Percentiles rank a stretch among this genome's conserved stretches.
phyloP scores from a whole-genome alignment of 2,113 vertebrate species.

The Euleptes europaea region DNA sequence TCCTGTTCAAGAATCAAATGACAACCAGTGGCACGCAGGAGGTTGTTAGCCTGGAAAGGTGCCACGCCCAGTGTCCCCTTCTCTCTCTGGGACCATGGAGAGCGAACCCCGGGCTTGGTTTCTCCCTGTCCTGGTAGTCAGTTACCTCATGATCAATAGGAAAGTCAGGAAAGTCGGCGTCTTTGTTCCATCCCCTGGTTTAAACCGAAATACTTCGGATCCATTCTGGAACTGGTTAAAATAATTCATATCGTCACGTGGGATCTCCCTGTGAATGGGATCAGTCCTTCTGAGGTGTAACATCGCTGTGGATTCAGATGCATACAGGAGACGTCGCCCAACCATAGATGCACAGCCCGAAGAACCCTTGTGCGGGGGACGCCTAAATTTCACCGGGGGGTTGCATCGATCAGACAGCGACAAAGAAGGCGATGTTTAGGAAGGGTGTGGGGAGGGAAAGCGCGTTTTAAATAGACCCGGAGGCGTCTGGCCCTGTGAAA shows the following conservation, averaged over 20 bases:
- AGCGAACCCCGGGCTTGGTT: neutral
- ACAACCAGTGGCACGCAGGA: neutral
- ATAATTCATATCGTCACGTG: neutral
- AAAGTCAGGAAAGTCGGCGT: neutral
- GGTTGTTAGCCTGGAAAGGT: neutral
- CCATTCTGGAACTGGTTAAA: too few species aligned
- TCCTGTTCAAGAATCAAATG: neutral
- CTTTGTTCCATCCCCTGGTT: neutral
- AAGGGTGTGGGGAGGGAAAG: too few species aligned
- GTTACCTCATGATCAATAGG: neutral
- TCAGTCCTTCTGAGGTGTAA: neutral
- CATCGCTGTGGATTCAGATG: neutral
- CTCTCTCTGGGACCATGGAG: neutral
- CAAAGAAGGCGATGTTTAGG: too few species aligned
- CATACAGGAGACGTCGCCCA: neutral
- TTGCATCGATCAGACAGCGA: neutral
- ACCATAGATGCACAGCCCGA: neutral
- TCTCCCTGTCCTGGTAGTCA: neutral
- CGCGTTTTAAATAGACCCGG: neutral
- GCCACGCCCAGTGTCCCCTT: neutral
- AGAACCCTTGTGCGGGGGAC: neutral
- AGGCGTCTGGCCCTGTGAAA: neutral
- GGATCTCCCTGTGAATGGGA: neutral
- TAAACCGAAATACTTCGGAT: neutral
- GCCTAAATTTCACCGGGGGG: neutral